phyloP scores from a whole-genome alignment of 2,797 vertebrate genomes.

The Aplochiton taeniatus region DNA sequence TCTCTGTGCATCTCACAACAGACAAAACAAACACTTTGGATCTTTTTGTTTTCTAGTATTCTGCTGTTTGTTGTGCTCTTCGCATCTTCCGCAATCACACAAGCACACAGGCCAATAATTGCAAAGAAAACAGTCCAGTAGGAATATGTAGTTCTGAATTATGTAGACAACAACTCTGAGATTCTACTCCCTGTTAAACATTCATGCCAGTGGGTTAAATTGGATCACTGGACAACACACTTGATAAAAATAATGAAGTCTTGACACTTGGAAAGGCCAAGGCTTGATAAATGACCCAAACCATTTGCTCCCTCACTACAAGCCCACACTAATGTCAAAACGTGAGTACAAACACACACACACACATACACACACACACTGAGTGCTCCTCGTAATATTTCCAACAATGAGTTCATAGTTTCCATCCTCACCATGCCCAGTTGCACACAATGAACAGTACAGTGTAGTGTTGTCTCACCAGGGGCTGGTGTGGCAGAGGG shows the following conservation, averaged over 20 bases:
- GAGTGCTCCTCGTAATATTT: too few relatives aligned
- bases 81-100: conserved; percentile 16
- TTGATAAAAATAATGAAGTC: conserved; percentile 36
- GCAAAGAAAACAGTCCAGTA: conserved; percentile 24
- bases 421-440: too few relatives aligned
- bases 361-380: not conserved
- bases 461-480: not conserved
- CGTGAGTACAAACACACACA: not conserved
- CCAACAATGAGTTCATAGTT: too few relatives aligned
- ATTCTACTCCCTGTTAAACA: conserved; percentile 42
- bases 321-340: too few relatives aligned
- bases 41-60: conserved; percentile 10
- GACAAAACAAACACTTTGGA: conserved; percentile 48
- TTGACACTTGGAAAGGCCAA: conserved; percentile 5
- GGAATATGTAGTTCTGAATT: conserved; percentile 32
- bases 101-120: conserved; percentile 24
- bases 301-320: not conserved
- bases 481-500: not conserved
- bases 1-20: conserved; percentile 29
- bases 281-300: conserved; percentile 7
- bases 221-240: conserved; percentile 20
- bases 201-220: conserved; percentile 28
- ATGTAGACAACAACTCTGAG: conserved; percentile 35
- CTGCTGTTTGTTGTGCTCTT: conserved; percentile 30
- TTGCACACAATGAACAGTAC: too few relatives aligned